Conservation (phyloP, 2,113 vertebrate species). For the Saimiri boliviensis region DNA sequence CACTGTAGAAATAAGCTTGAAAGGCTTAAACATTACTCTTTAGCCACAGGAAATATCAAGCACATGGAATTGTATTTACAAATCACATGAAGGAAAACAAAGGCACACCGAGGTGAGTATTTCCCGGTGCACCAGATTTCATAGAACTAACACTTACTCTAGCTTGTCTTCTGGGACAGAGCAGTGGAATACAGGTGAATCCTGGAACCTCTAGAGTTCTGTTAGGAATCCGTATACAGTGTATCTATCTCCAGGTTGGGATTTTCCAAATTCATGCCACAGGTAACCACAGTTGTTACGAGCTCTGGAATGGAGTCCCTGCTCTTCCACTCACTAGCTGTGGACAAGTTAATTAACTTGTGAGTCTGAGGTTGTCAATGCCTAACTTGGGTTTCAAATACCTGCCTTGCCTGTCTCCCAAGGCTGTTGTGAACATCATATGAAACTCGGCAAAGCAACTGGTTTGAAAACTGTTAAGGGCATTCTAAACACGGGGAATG, state of each 20-base stretch:
- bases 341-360: not conserved
- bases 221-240: not conserved
- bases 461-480: not conserved
- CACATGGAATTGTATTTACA: slow-evolving; percentile 69
- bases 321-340: not conserved
- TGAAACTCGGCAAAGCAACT: not conserved
- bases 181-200: not conserved
- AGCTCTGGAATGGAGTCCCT: not conserved
- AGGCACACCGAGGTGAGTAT: not conserved
- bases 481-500: not conserved
- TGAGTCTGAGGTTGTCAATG: not conserved
- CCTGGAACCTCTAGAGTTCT: not conserved
- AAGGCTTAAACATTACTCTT: slow-evolving; percentile 52
- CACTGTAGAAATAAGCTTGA: slow-evolving; percentile 55
- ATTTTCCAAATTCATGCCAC: not conserved
- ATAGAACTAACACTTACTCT: not conserved
- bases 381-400: not conserved
- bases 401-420: not conserved
- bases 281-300: not conserved
- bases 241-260: not conserved
- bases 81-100: slow-evolving; percentile 46
- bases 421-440: not conserved
- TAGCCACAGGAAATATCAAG: slow-evolving; percentile 52
- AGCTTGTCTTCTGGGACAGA: not conserved
- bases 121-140: not conserved